Percentiles rank a stretch among this genome's conserved stretches.
Conservation (phyloP, 1,140 invertebrate genomes). For the Chionoecetes opilio region DNA sequence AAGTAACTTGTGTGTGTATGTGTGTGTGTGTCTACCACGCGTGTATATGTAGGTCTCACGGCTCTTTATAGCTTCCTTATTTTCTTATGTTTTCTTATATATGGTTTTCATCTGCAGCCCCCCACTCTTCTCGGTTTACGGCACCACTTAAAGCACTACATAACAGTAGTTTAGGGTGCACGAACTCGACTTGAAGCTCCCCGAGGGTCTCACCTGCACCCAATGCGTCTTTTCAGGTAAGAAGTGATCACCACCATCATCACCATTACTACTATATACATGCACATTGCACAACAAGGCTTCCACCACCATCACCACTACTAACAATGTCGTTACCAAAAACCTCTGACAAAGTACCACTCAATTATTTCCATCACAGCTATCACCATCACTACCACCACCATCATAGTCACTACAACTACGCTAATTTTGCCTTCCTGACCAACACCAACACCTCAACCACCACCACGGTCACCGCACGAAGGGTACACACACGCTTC, state of each 20-base stretch:
- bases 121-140: slow-evolving; percentile 60
- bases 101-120: slow-evolving; percentile 53
- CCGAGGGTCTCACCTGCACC: slow-evolving; percentile 70
- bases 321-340: too few species aligned
- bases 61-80: too few species aligned
- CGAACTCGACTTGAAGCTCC: slow-evolving; percentile 71
- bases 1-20: too few species aligned
- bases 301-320: background rate
- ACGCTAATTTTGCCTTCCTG: too few species aligned
- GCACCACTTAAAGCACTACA: slow-evolving; percentile 50
- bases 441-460: too few species aligned
- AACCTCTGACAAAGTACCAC: too few species aligned
- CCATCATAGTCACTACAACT: background rate
- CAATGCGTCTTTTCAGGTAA: slow-evolving; percentile 81
- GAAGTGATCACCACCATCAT: background rate
- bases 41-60: too few species aligned
- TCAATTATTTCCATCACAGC: background rate
- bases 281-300: background rate
- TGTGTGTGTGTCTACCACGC: slow-evolving; percentile 8
- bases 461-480: background rate
- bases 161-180: slow-evolving; percentile 41
- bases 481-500: background rate
- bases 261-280: background rate
- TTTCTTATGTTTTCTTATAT: too few species aligned
- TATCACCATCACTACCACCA: background rate